phyloP scores from a whole-genome alignment of 2,113 vertebrate genomes.

The Acrocephalus arundinaceus region DNA sequence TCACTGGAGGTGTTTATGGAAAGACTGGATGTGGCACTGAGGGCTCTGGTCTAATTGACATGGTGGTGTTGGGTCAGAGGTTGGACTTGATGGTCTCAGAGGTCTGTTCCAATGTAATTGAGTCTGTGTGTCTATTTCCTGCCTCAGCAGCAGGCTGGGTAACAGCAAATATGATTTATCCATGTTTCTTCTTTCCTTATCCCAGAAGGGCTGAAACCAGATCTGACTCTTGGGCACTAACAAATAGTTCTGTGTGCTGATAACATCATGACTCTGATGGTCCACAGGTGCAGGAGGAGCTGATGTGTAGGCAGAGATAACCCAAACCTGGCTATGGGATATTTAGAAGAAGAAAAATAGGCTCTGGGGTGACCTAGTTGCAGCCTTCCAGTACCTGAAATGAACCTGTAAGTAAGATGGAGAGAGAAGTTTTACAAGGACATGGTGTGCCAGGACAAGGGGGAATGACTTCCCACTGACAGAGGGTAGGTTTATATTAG shows the following conservation, averaged over 20 bases:
- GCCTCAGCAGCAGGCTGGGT: neutral
- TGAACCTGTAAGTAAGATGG: neutral
- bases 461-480: neutral
- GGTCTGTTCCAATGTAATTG: neutral
- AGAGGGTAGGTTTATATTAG: neutral
- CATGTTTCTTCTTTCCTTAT: fast-evolving
- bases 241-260: neutral
- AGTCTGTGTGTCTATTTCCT: neutral
- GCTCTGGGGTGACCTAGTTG: neutral
- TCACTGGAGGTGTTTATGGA: neutral
- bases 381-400: neutral
- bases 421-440: neutral
- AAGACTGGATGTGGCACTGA: neutral
- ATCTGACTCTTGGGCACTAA: neutral
- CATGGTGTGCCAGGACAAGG: neutral
- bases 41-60: neutral
- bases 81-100: neutral
- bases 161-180: neutral
- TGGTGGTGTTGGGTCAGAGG: neutral
- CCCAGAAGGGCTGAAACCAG: neutral
- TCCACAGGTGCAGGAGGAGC: neutral
- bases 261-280: neutral
- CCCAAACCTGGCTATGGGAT: neutral
- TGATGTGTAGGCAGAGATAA: neutral
- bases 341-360: neutral